A percentile compares a stretch with the other conserved stretches of the same genome.
These are phyloP conservation scores for Chloropsis hardwickii DNA, from an alignment of 2,113 vertebrate species.

Conservation along the genomic window DNA sequence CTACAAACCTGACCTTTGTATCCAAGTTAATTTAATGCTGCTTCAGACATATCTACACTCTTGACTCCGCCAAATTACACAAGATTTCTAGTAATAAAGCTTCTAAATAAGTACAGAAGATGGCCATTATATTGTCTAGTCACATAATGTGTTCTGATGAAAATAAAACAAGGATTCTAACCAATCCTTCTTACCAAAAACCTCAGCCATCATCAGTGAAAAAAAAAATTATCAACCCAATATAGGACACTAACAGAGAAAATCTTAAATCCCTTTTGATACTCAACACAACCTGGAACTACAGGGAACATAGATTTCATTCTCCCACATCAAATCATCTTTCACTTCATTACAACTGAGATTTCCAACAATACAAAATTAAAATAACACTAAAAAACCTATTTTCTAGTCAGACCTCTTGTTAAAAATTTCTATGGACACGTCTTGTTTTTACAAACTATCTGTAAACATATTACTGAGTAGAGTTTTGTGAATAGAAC, in stretches of 20 bases:
- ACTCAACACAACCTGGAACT: neutral
- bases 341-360: constrained; percentile 9
- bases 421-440: neutral
- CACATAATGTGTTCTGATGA: neutral
- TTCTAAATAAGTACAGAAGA: neutral
- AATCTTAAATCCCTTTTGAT: neutral
- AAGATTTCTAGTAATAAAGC: neutral
- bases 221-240: neutral
- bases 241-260: neutral
- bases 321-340: constrained; percentile 44
- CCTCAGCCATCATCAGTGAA: neutral
- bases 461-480: neutral
- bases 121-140: neutral
- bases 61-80: neutral
- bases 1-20: neutral
- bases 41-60: neutral
- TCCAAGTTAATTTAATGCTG: neutral
- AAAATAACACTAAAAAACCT: neutral
- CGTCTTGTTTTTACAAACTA: neutral
- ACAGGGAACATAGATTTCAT: neutral
- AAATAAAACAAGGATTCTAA: neutral
- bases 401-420: neutral
- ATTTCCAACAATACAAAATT: constrained; percentile 22
- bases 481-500: neutral
- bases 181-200: neutral